Conservation (phyloP, 2,797 vertebrate species). For the Acipenser ruthenus region DNA sequence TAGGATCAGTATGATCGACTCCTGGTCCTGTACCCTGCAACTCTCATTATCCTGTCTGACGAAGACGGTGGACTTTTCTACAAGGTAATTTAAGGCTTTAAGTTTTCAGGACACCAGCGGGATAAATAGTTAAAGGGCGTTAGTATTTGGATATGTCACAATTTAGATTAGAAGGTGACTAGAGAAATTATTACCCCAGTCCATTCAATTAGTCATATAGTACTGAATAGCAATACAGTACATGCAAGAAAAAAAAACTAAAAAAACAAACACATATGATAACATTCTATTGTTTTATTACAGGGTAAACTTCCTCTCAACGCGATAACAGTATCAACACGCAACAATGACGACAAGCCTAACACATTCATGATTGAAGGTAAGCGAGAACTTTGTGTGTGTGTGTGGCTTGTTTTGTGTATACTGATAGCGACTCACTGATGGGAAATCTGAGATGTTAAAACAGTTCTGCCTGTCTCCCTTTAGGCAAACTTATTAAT, state of each 20-base stretch:
- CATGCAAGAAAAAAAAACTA: no score
- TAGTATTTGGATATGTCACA: no score
- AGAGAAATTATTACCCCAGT: no score
- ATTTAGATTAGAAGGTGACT: no score
- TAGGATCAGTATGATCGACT: constrained; percentile 83
- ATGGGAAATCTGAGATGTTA: neutral
- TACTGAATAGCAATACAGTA: no score
- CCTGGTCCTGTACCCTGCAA: constrained; percentile 79
- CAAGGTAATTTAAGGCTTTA: constrained; percentile 60
- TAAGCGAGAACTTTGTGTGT: constrained; percentile 30
- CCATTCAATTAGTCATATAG: no score
- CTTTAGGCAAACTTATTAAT: constrained; percentile 68
- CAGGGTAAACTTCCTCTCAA: constrained; percentile 93
- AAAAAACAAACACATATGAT: no score
- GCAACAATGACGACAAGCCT: constrained; percentile 76
- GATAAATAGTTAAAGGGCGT: no score
- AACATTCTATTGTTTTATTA: constrained; percentile 21
- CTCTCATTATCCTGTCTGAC: constrained; percentile 85
- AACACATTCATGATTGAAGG: constrained; percentile 91
- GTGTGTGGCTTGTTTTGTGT: neutral
- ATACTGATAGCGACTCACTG: neutral
- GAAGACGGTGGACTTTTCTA: constrained; percentile 73
- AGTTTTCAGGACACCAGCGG: no score
- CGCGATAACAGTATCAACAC: constrained; percentile 76
- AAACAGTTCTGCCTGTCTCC: neutral